Evolutionary conservation across 2,888 invertebrate genomes (phyloP).

Genomic region (Quadroppia sp.): DNA sequence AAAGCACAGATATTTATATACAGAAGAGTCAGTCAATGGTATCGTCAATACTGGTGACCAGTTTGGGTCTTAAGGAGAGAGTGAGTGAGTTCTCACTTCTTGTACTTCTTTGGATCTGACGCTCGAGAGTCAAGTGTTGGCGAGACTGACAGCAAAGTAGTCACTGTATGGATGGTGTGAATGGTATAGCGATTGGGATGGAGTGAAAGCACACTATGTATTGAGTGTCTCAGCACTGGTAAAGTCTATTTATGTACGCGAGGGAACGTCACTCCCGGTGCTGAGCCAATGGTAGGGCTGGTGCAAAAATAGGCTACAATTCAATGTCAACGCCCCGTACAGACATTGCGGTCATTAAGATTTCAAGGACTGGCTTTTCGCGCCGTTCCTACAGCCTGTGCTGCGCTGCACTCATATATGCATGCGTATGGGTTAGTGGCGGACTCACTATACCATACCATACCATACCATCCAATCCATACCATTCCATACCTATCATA

Average conservation of each 20-base stretch:
- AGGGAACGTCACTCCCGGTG: neutral
- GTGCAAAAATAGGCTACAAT: conserved; percentile 28
- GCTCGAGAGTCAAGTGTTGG: too few relatives aligned
- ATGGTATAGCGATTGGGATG: neutral
- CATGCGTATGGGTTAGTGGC: neutral
- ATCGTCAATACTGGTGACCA: neutral
- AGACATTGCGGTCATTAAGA: conserved; percentile 32
- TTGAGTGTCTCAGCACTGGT: neutral
- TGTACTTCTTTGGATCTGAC: neutral
- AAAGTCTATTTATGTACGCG: conserved; percentile 6
- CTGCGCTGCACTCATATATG: neutral
- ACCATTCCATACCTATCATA: neutral
- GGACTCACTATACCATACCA: neutral
- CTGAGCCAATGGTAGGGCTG: neutral
- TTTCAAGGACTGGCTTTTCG: conserved; percentile 30
- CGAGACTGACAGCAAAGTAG: too few relatives aligned
- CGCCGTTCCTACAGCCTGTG: neutral
- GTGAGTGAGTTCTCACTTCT: neutral
- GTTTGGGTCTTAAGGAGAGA: neutral
- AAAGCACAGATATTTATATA: conserved; percentile 14
- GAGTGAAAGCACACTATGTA: neutral
- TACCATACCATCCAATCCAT: neutral
- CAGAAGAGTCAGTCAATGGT: neutral
- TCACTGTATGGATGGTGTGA: too few relatives aligned
- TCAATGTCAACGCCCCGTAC: conserved; percentile 31